A percentile compares a stretch with the other conserved stretches of the same genome.
These are phyloP conservation scores for Meteorus sp. DNA, from an alignment of 1,140 invertebrate species.

Conservation along the genomic window DNA sequence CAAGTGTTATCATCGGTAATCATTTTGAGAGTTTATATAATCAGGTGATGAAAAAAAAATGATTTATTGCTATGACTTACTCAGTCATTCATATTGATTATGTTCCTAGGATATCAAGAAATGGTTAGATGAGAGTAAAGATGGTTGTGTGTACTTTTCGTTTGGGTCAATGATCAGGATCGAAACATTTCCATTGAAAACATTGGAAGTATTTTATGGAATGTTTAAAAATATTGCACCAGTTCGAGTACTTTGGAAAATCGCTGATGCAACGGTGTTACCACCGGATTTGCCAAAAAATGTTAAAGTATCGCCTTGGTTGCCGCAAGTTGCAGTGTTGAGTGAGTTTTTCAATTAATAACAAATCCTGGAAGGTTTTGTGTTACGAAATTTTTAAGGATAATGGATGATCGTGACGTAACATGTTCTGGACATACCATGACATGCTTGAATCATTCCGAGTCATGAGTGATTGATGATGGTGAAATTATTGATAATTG, in stretches of 20 bases:
- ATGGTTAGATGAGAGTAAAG: constrained; percentile 38
- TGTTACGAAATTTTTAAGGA: too few relatives aligned
- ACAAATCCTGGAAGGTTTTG: too few relatives aligned
- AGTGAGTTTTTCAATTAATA: too few relatives aligned
- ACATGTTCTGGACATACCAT: too few relatives aligned
- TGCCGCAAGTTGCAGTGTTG: constrained; percentile 67
- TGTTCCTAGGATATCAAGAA: constrained; percentile 61
- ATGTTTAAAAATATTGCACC: constrained; percentile 37
- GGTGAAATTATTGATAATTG: too few relatives aligned
- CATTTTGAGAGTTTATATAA: background rate
- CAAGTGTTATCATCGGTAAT: constrained; percentile 35
- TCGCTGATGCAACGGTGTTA: constrained; percentile 35
- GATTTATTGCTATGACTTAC: too few relatives aligned
- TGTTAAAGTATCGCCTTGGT: constrained; percentile 64
- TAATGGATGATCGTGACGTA: too few relatives aligned
- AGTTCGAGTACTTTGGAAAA: constrained; percentile 38
- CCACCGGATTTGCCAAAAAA: constrained; percentile 60
- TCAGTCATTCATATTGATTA: background rate
- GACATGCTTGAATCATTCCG: too few relatives aligned
- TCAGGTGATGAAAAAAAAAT: background rate
- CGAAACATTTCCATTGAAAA: constrained; percentile 20
- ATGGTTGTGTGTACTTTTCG: constrained; percentile 48
- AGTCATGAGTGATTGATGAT: too few relatives aligned
- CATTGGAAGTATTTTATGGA: constrained; percentile 26
- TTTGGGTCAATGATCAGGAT: constrained; percentile 39